These are phyloP conservation scores for Mareca penelope DNA, from an alignment of 2,797 vertebrate species.

Conservation along the genomic window DNA sequence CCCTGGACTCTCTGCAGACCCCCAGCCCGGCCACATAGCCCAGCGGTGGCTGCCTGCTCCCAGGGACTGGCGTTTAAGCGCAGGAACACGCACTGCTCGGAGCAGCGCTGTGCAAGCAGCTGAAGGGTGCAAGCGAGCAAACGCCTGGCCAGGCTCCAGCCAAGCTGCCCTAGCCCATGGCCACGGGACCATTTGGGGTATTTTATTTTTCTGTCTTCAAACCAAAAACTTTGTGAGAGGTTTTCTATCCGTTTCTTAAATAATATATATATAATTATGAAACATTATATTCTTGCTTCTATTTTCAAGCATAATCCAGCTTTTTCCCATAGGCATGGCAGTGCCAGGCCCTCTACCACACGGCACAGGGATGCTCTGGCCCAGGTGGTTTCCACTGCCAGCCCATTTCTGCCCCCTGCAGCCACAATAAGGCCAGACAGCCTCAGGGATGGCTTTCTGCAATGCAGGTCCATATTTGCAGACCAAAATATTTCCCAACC, in stretches of 20 bases:
- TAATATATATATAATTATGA: neutral
- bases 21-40: neutral
- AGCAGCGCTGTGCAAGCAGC: neutral
- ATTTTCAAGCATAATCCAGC: neutral
- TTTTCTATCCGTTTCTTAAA: neutral
- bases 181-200: neutral
- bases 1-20: neutral
- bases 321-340: neutral
- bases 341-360: neutral
- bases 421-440: neutral
- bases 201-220: slow-evolving; percentile 16
- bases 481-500: neutral
- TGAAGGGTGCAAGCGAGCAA: neutral
- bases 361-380: neutral
- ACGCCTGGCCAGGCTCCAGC: neutral
- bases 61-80: rapidly evolving
- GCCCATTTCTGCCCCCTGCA: rapidly evolving
- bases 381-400: neutral
- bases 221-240: neutral
- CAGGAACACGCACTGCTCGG: neutral
- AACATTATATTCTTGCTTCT: neutral
- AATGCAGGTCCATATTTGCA: neutral
- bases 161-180: neutral
- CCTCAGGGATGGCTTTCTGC: neutral
- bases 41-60: neutral